A percentile compares a stretch with the other conserved stretches of the same genome.
Conservation (phyloP, 2,888 invertebrate genomes). For the Callosobruchus maculatus region DNA sequence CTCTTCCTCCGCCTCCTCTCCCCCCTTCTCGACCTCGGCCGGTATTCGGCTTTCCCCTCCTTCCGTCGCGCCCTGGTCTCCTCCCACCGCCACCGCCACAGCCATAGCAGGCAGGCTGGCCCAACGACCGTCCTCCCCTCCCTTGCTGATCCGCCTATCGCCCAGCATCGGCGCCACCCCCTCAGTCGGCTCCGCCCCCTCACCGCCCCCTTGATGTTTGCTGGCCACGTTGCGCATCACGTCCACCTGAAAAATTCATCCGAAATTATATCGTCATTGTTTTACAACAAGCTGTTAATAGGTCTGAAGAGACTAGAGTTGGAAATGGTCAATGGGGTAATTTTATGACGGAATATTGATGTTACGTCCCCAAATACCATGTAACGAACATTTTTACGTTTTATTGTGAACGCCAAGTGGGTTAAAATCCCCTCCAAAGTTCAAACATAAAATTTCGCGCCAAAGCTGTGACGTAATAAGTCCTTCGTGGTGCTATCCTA, state of each 20-base stretch:
- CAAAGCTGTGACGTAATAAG: no score
- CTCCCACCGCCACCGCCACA: conserved; percentile 32
- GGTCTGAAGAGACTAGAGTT: no score
- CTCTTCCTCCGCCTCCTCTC: conserved; percentile 27
- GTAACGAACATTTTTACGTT: no score
- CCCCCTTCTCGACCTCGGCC: conserved; percentile 32
- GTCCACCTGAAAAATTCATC: conserved; percentile 55
- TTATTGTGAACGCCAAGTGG: no score
- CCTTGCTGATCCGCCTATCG: background rate
- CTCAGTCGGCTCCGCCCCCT: conserved; percentile 47
- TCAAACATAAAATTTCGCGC: no score
- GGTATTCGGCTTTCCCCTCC: conserved; percentile 15
- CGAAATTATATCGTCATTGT: no score
- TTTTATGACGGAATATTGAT: no score
- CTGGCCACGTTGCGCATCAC: conserved; percentile 76
- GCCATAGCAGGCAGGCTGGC: conserved; percentile 41
- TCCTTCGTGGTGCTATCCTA: no score
- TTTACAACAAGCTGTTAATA: no score
- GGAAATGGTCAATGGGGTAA: no score
- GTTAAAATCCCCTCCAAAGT: no score
- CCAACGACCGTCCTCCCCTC: conserved; percentile 45
- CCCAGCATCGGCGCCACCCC: conserved; percentile 18
- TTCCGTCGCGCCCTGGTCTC: conserved; percentile 8
- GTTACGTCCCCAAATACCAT: no score
- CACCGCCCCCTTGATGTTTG: conserved; percentile 44